A percentile compares a stretch with the other conserved stretches of the same genome.
phyloP scores from a whole-genome alignment of 2,888 invertebrate genomes.

The Thymelicus acteon region DNA sequence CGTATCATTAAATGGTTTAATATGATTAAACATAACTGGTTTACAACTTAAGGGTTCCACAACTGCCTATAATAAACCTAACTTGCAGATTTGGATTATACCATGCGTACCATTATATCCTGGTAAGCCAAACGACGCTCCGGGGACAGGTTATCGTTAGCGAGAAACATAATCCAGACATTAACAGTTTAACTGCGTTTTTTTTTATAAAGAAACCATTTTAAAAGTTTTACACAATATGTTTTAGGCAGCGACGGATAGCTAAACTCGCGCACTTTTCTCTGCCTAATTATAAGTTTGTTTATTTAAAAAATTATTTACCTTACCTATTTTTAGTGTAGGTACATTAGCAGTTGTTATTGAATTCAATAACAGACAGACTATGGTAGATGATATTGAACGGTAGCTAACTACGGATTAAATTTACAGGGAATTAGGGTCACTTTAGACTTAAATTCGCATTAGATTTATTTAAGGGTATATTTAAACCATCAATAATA shows the following conservation, averaged over 20 bases:
- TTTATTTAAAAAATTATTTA: no score
- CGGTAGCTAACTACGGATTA: background rate
- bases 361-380: background rate
- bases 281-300: no score
- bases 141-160: conserved; percentile 45
- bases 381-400: background rate
- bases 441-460: background rate
- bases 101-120: conserved; percentile 44
- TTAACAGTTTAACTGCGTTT: conserved; percentile 20
- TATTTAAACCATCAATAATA: no score
- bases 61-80: conserved; percentile 22
- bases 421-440: background rate
- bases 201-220: conserved; percentile 11
- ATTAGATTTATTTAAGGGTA: background rate
- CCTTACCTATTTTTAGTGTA: no score
- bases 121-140: conserved; percentile 44
- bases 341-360: no score
- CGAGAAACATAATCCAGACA: conserved; percentile 23
- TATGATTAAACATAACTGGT: conserved; percentile 3
- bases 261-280: no score
- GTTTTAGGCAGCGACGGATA: background rate
- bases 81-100: conserved; percentile 45
- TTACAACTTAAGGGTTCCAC: conserved; percentile 8
- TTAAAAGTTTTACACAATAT: background rate
- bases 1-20: background rate